A percentile compares a stretch with the other conserved stretches of the same genome.
phyloP scores from a whole-genome alignment of 2,797 vertebrate genomes.

The Pantherophis vulpinus region DNA sequence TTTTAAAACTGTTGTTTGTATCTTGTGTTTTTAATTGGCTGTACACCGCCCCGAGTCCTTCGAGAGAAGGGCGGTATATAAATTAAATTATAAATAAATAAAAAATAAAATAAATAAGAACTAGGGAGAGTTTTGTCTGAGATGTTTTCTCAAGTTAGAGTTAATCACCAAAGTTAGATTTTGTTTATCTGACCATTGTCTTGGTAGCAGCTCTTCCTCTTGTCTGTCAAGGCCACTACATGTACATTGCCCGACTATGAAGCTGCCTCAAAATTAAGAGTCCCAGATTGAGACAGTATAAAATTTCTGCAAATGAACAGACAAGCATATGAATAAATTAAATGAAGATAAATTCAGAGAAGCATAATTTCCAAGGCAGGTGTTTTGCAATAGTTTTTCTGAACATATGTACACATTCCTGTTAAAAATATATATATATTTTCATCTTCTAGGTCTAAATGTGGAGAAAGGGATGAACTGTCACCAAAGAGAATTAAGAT shows the following conservation, averaged over 20 bases:
- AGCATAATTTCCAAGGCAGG: neutral
- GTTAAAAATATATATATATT: neutral
- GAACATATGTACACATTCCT: neutral
- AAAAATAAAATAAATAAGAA: neutral
- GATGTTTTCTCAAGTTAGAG: neutral
- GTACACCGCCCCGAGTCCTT: no score
- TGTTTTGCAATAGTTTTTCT: neutral
- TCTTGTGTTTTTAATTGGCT: no score
- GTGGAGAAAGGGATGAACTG: slow-evolving; percentile 91
- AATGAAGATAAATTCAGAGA: neutral
- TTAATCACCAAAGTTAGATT: neutral
- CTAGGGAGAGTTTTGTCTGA: neutral
- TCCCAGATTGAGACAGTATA: neutral
- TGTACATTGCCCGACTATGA: neutral
- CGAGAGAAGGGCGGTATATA: no score
- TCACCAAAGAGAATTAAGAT: slow-evolving; percentile 97
- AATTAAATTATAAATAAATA: no score
- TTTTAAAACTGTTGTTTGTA: no score
- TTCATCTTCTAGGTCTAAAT: slow-evolving; percentile 83
- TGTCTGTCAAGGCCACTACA: neutral
- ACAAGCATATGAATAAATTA: neutral
- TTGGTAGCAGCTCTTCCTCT: neutral
- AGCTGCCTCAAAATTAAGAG: neutral
- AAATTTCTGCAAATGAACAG: neutral
- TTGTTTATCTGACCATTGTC: neutral